A percentile compares a stretch with the other conserved stretches of the same genome.
These are phyloP conservation scores for Rhineura floridana DNA, from an alignment of 2,113 vertebrate species.

Conservation along the genomic window DNA sequence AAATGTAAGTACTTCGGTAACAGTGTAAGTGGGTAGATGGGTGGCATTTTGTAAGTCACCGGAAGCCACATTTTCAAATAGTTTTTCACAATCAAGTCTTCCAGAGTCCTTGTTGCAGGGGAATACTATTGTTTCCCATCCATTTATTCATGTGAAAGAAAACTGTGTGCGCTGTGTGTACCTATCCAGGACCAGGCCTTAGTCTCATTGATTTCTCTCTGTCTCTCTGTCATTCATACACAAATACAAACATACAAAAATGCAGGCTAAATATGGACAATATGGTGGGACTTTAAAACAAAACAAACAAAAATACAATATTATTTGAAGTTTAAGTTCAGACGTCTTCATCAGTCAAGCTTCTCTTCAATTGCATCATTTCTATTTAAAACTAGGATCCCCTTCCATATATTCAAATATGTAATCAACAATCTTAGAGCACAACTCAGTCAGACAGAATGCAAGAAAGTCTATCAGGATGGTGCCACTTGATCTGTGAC, in stretches of 20 bases:
- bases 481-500: constrained; percentile 47
- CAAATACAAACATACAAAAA: no score
- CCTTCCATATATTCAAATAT: constrained; percentile 49
- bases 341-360: background rate
- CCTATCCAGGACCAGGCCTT: background rate
- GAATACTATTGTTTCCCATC: background rate
- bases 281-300: no score
- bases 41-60: background rate
- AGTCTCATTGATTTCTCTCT: background rate
- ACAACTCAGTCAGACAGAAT: constrained; percentile 39
- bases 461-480: constrained; percentile 60
- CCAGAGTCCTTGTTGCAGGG: no score
- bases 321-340: background rate
- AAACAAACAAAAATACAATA: background rate
- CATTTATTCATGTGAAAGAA: background rate
- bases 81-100: background rate
- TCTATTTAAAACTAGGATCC: constrained; percentile 1
- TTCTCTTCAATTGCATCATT: background rate
- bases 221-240: background rate
- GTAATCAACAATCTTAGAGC: constrained; percentile 65
- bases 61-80: background rate
- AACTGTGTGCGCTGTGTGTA: background rate
- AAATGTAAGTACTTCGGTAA: background rate
- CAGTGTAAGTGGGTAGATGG: background rate
- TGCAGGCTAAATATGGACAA: no score